Evolutionary conservation across 2,113 vertebrate species (phyloP).

Genomic region (Lanius collurio): DNA sequence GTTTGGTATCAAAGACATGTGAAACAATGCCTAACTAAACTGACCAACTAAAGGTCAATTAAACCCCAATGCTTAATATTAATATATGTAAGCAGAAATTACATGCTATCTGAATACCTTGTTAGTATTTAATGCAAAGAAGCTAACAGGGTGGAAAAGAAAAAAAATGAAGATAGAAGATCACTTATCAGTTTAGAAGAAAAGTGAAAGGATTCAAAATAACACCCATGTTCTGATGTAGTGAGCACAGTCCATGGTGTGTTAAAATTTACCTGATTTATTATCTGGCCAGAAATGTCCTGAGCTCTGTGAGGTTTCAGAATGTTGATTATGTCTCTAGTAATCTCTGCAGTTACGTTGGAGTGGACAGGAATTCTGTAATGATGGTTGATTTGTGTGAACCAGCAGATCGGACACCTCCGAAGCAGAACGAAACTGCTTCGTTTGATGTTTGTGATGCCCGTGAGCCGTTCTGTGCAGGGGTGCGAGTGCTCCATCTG

Average conservation of each 20-base stretch:
- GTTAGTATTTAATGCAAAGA: background rate
- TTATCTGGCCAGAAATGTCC: background rate
- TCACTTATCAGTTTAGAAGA: background rate
- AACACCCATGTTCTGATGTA: background rate
- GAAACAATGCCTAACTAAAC: background rate
- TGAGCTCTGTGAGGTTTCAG: background rate
- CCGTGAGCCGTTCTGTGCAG: rapidly evolving
- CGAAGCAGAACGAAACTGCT: background rate
- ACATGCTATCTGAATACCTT: background rate
- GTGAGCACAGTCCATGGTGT: background rate
- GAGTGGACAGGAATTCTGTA: background rate
- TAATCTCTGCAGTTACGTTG: background rate
- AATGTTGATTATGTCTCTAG: background rate
- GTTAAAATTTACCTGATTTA: background rate
- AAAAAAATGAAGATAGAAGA: background rate
- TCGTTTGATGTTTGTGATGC: background rate
- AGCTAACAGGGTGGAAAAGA: background rate
- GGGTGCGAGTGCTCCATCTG: background rate
- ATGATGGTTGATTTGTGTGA: background rate
- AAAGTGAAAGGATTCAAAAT: background rate
- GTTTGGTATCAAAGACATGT: background rate
- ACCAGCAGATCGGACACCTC: background rate
- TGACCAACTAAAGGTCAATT: background rate
- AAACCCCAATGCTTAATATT: background rate
- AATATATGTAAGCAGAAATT: background rate